Base-by-base conservation (phyloP, 2,113 vertebrate species). In the Psophia crepitans region DNA sequence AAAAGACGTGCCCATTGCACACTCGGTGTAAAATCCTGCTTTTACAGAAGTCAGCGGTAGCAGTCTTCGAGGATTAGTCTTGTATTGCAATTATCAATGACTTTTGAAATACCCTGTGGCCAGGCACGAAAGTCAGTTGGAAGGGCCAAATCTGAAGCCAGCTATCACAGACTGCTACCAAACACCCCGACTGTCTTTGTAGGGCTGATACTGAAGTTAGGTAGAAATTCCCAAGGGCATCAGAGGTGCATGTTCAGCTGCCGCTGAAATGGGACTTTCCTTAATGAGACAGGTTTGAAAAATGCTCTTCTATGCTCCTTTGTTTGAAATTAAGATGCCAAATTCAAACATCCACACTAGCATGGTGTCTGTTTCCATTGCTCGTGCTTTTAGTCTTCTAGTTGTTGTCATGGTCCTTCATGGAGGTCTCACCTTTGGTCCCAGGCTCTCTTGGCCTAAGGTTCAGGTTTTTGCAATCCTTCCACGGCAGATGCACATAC, bases 371-470 rank as follows among this genome's bases (percentile, higher is more conserved):
- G 30, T 92, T 90, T 92, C 93, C 88, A 92, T 60, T 81, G 90
- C 88, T 95, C 51, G 71, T 89, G 65, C 95, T 96, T 93, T 95
- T 48, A 93, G 79, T 71, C 10, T 58, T 70, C 60, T 21, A 65
- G 68, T 37, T 83, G 79, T 58, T 95, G 92, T 92, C 95, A 33
- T 28, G 71, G 90, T 90, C 88, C 92, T 97, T 96, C 97, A 13
- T 78, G 92, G 95, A 95, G 95, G 96, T 96, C 92, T 97, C 86
- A 94, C 96, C 92, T 93, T 95, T 94, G 80, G 87, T 94, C 91
- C 73, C 87, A 64, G 70, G 73, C 87, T 87, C 88, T 80, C 83
- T 90, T 94, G 93, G 87, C 75, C 91, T 57, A 43, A 7, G 14
- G 28, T 86, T 88, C 43, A 58, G 77, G 18, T 56, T 89, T 94